Conservation (phyloP, 2,797 vertebrate species). For the Sebastes matsubarae region DNA sequence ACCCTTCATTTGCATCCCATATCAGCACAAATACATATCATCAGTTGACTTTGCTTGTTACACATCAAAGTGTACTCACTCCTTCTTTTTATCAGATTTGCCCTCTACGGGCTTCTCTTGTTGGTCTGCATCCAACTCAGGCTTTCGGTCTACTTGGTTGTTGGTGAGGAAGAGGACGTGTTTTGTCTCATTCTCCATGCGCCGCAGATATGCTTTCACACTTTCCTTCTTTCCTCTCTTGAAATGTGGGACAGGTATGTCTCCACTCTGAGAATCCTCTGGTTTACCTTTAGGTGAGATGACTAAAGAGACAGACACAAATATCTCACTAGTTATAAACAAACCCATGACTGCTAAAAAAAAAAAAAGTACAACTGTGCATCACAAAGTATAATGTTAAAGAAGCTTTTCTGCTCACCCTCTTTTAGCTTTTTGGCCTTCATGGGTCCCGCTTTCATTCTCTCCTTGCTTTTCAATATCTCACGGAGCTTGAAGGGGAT, state of each 20-base stretch:
- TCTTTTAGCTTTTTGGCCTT: slow-evolving; percentile 67
- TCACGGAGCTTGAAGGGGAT: slow-evolving; percentile 93
- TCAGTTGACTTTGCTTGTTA: neutral
- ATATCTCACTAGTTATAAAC: neutral
- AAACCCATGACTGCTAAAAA: neutral
- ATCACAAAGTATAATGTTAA: neutral
- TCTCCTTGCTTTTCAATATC: slow-evolving; percentile 89
- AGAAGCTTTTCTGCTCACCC: slow-evolving; percentile 29
- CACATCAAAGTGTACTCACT: slow-evolving; percentile 80
- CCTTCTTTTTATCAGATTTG: slow-evolving; percentile 86
- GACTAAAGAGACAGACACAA: slow-evolving; percentile 23
- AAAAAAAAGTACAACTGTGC: neutral
- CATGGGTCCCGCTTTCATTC: slow-evolving; percentile 74
- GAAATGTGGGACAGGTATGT: slow-evolving; percentile 86
- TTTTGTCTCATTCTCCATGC: slow-evolving; percentile 87
- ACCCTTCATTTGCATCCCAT: neutral
- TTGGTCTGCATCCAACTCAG: slow-evolving; percentile 82
- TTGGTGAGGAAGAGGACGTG: slow-evolving; percentile 88
- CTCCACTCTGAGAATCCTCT: slow-evolving; percentile 6
- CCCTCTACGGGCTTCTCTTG: slow-evolving; percentile 64
- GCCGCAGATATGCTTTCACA: slow-evolving; percentile 76
- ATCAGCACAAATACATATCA: neutral
- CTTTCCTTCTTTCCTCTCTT: slow-evolving; percentile 81
- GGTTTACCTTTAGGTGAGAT: slow-evolving; percentile 28
- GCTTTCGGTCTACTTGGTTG: slow-evolving; percentile 86